Conservation (phyloP, 2,888 invertebrate genomes). For the Nysson spinosus region DNA sequence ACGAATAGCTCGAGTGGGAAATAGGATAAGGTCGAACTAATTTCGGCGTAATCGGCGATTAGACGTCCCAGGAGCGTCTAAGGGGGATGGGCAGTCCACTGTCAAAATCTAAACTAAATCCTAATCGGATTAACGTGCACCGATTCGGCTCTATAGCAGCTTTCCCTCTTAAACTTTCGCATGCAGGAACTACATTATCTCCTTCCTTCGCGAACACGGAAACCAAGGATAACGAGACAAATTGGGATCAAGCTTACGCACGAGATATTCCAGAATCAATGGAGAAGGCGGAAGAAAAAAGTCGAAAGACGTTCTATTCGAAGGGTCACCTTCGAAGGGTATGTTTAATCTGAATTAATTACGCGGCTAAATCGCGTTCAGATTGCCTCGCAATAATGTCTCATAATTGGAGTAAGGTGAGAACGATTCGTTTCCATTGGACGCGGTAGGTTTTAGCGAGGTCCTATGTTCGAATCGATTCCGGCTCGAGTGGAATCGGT, state of each 20-base stretch:
- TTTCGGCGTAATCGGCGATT: constrained; percentile 60
- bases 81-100: constrained; percentile 21
- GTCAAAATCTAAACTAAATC: constrained; percentile 63
- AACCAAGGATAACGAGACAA: too few species aligned
- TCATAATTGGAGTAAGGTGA: too few species aligned
- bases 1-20: constrained; percentile 11
- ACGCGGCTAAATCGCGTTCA: too few species aligned
- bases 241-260: too few species aligned
- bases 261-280: too few species aligned
- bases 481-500: constrained; percentile 29
- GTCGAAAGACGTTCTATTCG: too few species aligned
- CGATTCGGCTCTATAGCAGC: constrained; percentile 47
- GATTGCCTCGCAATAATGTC: too few species aligned
- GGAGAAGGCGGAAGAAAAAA: too few species aligned
- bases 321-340: too few species aligned
- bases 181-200: constrained; percentile 1
- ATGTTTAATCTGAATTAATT: too few species aligned
- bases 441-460: constrained; percentile 21
- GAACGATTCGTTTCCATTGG: constrained; percentile 10
- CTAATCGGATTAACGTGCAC: constrained; percentile 60
- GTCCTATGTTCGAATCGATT: constrained; percentile 26
- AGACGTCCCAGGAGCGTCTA: constrained; percentile 29
- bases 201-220: neutral
- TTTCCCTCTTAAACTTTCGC: constrained; percentile 45
- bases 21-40: constrained; percentile 48